Conservation (phyloP, 2,888 invertebrate genomes). For the Stramonita haemastoma region DNA sequence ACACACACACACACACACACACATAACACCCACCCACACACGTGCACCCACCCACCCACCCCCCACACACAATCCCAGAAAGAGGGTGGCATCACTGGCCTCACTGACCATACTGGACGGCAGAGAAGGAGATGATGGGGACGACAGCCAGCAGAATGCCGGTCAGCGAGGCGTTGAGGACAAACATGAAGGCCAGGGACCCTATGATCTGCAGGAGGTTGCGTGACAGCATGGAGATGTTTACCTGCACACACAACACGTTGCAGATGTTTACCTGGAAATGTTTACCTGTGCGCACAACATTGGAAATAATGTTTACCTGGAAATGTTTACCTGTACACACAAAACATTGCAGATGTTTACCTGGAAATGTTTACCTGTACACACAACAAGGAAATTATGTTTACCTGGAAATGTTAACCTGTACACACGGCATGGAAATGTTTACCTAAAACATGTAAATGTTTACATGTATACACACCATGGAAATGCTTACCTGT, state of each 20-base stretch:
- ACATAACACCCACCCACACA: too few species aligned
- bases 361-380: background rate
- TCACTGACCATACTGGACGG: conserved; percentile 74
- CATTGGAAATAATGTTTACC: too few species aligned
- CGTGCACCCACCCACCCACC: background rate
- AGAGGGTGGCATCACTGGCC: background rate
- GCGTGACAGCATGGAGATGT: conserved; percentile 74
- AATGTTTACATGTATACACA: too few species aligned
- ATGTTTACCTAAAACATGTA: background rate
- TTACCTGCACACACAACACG: conserved; percentile 64
- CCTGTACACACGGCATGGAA: background rate
- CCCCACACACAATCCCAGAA: background rate
- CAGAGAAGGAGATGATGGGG: conserved; percentile 71
- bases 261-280: background rate
- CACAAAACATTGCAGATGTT: background rate
- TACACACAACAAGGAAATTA: background rate
- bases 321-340: conserved; percentile 74
- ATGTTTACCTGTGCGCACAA: conserved; percentile 46
- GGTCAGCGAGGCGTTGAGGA: conserved; percentile 72
- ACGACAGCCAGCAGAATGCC: conserved; percentile 73
- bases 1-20: too few species aligned
- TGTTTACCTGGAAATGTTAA: background rate
- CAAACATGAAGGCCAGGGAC: conserved; percentile 74
- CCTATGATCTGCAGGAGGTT: conserved; percentile 73
- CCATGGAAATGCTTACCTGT: too few species aligned